Percentiles rank a stretch among this genome's conserved stretches.
Evolutionary conservation across 2,113 vertebrate species (phyloP).

Genomic region (Brachypodius melanocephalos): DNA sequence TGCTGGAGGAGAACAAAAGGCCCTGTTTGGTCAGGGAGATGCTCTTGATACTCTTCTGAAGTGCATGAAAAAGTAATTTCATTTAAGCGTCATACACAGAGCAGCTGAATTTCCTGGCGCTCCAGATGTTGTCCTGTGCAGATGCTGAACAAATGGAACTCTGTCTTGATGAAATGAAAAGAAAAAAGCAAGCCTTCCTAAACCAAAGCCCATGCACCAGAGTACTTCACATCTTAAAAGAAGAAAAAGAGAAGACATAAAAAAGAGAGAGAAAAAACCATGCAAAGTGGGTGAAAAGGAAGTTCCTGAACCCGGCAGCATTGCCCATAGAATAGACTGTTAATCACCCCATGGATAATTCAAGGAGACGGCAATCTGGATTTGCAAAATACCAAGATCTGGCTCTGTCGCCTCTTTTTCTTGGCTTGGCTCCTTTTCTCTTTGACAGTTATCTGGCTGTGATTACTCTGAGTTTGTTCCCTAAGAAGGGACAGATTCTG

Average conservation of each 20-base stretch:
- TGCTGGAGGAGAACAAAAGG: constrained; percentile 82
- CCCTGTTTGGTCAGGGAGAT: constrained; percentile 75
- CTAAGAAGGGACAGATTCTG: constrained; percentile 14
- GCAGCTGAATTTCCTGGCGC: constrained; percentile 81
- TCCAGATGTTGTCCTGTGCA: constrained; percentile 86
- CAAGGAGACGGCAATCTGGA: background rate
- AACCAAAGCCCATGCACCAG: constrained; percentile 11
- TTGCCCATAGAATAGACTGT: background rate
- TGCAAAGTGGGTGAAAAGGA: background rate
- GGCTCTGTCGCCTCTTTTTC: background rate
- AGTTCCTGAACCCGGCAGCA: background rate
- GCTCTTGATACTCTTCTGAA: constrained; percentile 84
- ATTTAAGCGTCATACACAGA: constrained; percentile 75
- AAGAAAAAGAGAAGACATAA: background rate
- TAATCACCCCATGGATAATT: background rate
- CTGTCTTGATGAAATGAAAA: constrained; percentile 63
- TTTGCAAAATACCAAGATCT: constrained; percentile 36
- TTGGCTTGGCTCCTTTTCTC: background rate
- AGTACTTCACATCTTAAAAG: constrained; percentile 37
- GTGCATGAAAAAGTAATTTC: constrained; percentile 86
- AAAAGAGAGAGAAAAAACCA: background rate
- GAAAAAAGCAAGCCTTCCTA: constrained; percentile 17
- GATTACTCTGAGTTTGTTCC: background rate
- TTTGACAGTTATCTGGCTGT: constrained; percentile 40
- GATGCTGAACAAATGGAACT: constrained; percentile 83